A percentile compares a stretch with the other conserved stretches of the same genome.
Evolutionary conservation across 1,140 invertebrate species (phyloP).

Genomic region (Lepeophtheirus salmonis): DNA sequence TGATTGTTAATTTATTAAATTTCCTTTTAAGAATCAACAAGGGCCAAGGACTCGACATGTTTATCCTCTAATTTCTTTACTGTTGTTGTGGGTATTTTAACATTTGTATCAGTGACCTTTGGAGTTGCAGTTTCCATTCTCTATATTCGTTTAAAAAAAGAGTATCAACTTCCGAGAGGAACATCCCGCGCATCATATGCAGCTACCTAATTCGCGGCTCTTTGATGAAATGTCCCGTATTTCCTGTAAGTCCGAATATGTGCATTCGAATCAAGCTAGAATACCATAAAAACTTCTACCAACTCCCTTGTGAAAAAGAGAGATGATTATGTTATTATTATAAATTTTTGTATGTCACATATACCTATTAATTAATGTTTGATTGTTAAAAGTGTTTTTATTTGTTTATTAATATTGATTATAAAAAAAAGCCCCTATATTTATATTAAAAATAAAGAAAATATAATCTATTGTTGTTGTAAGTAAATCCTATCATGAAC

Average conservation of each 20-base stretch:
- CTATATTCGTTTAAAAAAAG: not conserved
- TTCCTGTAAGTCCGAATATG: not conserved
- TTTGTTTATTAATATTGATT: too few species aligned
- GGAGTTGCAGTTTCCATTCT: not conserved
- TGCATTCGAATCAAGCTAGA: constrained; percentile 1
- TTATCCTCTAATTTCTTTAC: not conserved
- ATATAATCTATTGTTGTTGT: too few species aligned
- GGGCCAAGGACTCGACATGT: too few species aligned
- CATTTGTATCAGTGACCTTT: not conserved
- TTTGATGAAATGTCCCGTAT: too few species aligned
- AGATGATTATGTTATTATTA: not conserved
- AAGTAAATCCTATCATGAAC: too few species aligned
- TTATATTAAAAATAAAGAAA: too few species aligned
- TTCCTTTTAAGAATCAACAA: too few species aligned
- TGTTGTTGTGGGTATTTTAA: not conserved
- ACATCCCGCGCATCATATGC: not conserved
- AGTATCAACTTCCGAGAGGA: constrained; percentile 19
- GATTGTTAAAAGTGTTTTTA: too few species aligned
- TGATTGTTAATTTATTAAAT: too few species aligned
- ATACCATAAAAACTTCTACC: too few species aligned
- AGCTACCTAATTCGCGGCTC: not conserved
- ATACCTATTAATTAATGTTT: too few species aligned
- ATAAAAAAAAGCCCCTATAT: too few species aligned
- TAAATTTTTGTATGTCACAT: not conserved
- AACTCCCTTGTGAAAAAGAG: not conserved